These are phyloP conservation scores for Chaetorhynchus papuensis DNA, from an alignment of 2,113 vertebrate species.

Conservation along the genomic window DNA sequence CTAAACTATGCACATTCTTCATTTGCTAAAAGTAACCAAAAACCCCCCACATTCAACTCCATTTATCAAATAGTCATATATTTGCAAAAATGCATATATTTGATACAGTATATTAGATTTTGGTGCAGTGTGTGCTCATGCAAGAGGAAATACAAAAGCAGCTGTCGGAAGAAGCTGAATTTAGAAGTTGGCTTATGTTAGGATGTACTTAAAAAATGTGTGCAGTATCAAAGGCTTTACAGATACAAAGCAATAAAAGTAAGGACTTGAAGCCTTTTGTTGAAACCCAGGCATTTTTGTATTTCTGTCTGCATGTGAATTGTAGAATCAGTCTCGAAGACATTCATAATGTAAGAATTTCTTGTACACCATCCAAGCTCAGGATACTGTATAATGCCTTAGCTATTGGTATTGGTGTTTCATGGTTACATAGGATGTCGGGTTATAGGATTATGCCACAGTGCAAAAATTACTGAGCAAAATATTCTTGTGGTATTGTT, in stretches of 20 bases:
- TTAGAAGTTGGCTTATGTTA: background rate
- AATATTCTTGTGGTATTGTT: background rate
- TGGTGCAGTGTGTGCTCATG: background rate
- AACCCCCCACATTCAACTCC: background rate
- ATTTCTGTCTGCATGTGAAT: background rate
- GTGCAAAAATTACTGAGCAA: background rate
- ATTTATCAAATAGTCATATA: slow-evolving; percentile 18
- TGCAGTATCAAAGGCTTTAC: background rate
- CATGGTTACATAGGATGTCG: background rate
- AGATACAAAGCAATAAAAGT: background rate
- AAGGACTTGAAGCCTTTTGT: background rate
- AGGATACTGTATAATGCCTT: background rate
- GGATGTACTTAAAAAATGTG: background rate
- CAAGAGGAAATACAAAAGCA: background rate
- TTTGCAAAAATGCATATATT: slow-evolving; percentile 37
- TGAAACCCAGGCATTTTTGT: background rate
- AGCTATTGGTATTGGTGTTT: background rate
- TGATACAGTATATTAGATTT: background rate
- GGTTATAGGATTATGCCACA: background rate
- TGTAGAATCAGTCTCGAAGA: background rate
- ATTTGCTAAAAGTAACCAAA: background rate
- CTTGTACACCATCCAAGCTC: background rate
- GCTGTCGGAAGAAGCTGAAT: background rate
- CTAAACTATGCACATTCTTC: background rate
- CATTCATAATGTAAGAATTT: background rate